Base-by-base conservation (phyloP, 2,888 invertebrate species). In the Gasteruption jaculator region DNA sequence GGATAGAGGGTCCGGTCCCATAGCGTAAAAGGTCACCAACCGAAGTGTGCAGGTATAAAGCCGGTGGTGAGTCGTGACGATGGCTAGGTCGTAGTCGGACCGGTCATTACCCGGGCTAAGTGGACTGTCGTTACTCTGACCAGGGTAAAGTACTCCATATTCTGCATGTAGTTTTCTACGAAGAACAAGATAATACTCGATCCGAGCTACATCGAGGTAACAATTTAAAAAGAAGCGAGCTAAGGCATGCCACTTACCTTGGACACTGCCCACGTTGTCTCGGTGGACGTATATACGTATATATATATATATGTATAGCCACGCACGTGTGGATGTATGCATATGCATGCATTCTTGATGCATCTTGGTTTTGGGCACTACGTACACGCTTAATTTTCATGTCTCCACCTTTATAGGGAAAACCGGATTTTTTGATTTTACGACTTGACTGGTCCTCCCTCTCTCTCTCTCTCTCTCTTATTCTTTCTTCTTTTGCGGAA, bases 71-170 rank as follows among this genome's bases (percentile, higher is more conserved):
- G 41, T n/a, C 41, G 45, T 41, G 53, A 52, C 41, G 54, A 50
- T 52, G 49, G 34, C 44, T 39, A 29, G 50, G 45, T 52, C 47
- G 41, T 38, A 38, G 38, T 51, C 43, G 54, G 53, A 52, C 52
- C 54, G 60, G 57, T 63, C 57, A 60, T 63, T 63, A 60, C 55
- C 56, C 58, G 48, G 49, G 49, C 51, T 63, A 63, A 63, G 60
- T 58, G 59, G 51, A 37, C 41, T 37, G 49, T 53, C 54, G 57
- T 61, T 58, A 55, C 53, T 52, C 43, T 47, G 54, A 47, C 53
- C 47, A 36, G 38, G 43, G 48, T 57, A 56, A n/a, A 59, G 52
- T 60, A 58, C 60, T 57, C 58, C 45, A 62, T 58, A 60, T 60
- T 56, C 48, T 27, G 41, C 46, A 43, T 48, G 48, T 49, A 49